Evolutionary conservation across 2,888 invertebrate genomes (phyloP).

Genomic region (Eristalis intricaria): DNA sequence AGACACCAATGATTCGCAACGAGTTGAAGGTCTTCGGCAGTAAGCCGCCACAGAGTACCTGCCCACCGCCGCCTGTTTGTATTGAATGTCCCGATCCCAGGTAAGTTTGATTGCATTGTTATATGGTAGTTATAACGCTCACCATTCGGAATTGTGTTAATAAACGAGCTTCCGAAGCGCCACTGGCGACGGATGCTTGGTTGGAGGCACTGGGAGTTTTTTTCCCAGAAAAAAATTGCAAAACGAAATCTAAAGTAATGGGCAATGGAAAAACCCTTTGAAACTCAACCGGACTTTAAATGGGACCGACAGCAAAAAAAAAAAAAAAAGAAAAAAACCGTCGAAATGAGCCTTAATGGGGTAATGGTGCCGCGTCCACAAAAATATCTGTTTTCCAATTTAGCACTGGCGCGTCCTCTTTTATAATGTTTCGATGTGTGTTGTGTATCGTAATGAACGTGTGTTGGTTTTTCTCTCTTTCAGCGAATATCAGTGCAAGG

Average conservation of each 20-base stretch:
- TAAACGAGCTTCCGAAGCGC: background rate
- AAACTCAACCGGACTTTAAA: constrained; percentile 4
- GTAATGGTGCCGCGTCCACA: constrained; percentile 6
- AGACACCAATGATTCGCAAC: constrained; percentile 82
- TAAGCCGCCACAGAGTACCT: constrained; percentile 85
- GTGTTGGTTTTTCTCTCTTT: constrained; percentile 8
- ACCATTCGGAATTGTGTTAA: constrained; percentile 4
- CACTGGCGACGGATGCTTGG: background rate
- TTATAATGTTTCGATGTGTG: background rate
- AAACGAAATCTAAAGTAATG: no score
- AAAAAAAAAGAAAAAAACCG: background rate
- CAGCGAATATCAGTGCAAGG: constrained; percentile 83
- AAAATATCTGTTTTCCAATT: constrained; percentile 26
- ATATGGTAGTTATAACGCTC: constrained; percentile 24
- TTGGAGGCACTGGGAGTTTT: background rate
- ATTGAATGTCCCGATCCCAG: constrained; percentile 84
- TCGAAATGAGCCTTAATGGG: constrained; percentile 26
- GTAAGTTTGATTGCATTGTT: constrained; percentile 76
- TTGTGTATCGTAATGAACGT: constrained; percentile 9
- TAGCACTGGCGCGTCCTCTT: background rate
- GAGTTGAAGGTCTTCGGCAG: constrained; percentile 83
- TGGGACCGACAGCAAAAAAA: constrained; percentile 4
- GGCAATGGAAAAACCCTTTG: background rate
- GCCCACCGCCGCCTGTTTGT: constrained; percentile 84
- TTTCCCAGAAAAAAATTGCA: no score